Base-by-base conservation (phyloP, 1,140 invertebrate genomes). In the Anadara kagoshimensis region DNA sequence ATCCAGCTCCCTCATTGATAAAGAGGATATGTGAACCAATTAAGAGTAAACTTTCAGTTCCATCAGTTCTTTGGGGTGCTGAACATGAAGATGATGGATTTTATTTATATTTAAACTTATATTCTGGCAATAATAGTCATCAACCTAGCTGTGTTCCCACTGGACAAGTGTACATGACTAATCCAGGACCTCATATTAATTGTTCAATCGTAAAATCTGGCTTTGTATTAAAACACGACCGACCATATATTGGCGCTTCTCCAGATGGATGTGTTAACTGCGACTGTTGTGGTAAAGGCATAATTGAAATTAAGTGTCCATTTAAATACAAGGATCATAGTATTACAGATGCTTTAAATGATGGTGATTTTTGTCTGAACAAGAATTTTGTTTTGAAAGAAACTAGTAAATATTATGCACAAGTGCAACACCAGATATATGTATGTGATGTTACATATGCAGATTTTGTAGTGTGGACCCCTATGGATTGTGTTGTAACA, bases 231-330 rank as follows among this genome's bases (percentile, higher is more conserved):
- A 26, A 20, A 56, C 20, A 4, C 24, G 16, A 22, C 10, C 24
- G 7, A 3, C 54, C 54, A 26, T 56, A 24, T 24, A 56, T 56
- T 24, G 5, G 54, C 29, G 54, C 54, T 24, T 26, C 22, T 26
- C 54, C 22, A 56, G 54, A 56, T 26, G 24, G 24, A 12, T 24
- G 24, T 8, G 7, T 56, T 26, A 4, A 24, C 29, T 56, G 54
- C 29, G 54, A 56, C 54, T 56, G 54, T 56, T 56, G 16, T 56
- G 54, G 54, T 56, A 26, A 56, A n/a, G n/a, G n/a, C n/a, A n/a
- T n/a, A n/a, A n/a, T n/a, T n/a, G n/a, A n/a, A n/a, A n/a, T n/a
- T n/a, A n/a, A n/a, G n/a, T n/a, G n/a, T n/a, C n/a, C n/a, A n/a
- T n/a, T n/a, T n/a, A n/a, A n/a, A n/a, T n/a, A n/a, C n/a, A n/a